Evolutionary conservation across 2,888 invertebrate genomes (phyloP).

Genomic region (Mesorhabditis sp.): DNA sequence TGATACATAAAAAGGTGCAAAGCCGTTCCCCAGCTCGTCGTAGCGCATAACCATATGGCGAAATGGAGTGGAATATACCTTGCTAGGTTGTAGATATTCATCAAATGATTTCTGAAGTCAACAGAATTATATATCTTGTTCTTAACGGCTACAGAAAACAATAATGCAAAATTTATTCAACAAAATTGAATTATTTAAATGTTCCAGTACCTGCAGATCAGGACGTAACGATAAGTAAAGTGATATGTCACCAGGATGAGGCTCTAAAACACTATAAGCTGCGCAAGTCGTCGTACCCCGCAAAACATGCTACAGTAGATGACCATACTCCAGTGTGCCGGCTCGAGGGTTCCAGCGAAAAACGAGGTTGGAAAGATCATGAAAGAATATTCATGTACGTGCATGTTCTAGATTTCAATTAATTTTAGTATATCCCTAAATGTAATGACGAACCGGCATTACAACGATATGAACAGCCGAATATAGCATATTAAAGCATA

Average conservation of each 20-base stretch:
- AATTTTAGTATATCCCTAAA: too few relatives aligned
- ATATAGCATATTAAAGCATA: too few relatives aligned
- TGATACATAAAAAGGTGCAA: background rate
- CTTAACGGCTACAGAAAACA: too few relatives aligned
- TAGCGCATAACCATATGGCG: background rate
- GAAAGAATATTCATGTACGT: background rate
- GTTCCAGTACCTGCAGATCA: background rate
- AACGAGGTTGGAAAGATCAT: background rate
- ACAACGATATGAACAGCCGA: too few relatives aligned
- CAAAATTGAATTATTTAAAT: background rate
- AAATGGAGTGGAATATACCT: background rate
- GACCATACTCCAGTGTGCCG: constrained; percentile 1
- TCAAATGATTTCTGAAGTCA: background rate
- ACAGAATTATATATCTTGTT: too few relatives aligned
- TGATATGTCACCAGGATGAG: background rate
- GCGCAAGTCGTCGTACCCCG: background rate
- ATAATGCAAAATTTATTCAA: too few relatives aligned
- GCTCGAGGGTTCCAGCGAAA: background rate
- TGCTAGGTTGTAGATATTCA: background rate
- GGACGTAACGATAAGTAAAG: constrained; percentile 3
- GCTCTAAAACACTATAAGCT: background rate
- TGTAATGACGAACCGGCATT: too few relatives aligned
- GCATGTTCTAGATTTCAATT: constrained; percentile 2
- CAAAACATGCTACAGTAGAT: background rate
- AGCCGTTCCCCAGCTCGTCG: background rate